A percentile compares a stretch with the other conserved stretches of the same genome.
phyloP scores from a whole-genome alignment of 2,113 vertebrate species.

The Rallus limicola region DNA sequence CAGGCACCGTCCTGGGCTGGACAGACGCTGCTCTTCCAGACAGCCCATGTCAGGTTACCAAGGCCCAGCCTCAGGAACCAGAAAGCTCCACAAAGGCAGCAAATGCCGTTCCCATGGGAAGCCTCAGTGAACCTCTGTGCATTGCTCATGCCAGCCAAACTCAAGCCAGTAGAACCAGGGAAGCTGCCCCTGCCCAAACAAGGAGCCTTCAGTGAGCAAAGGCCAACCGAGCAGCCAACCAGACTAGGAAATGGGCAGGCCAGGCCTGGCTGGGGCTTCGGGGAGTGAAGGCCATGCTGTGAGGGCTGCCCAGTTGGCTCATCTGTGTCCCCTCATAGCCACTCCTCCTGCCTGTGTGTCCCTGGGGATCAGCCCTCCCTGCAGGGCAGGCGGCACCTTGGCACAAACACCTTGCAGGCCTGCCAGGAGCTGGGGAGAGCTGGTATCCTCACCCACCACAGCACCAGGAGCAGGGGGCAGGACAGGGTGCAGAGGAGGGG shows the following conservation, averaged over 20 bases:
- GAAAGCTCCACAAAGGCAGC: neutral
- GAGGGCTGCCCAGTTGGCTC: accelerated
- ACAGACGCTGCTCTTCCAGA: neutral
- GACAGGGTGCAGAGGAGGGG: neutral
- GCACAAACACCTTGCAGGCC: neutral
- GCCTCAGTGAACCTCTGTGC: neutral
- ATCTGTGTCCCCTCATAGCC: accelerated
- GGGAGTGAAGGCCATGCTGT: neutral
- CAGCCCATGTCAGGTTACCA: neutral
- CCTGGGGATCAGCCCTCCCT: neutral
- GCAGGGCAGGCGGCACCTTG: accelerated
- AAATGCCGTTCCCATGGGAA: neutral
- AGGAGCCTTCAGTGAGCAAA: neutral
- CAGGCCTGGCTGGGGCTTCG: neutral
- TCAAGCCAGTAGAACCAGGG: neutral
- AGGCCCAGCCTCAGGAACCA: neutral
- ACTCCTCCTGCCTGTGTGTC: neutral
- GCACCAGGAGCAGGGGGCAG: neutral
- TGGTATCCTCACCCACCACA: neutral
- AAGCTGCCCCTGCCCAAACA: neutral
- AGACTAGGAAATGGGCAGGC: neutral
- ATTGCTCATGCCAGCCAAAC: neutral
- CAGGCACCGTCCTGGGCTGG: neutral
- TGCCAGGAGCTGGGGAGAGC: accelerated
- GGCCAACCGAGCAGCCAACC: neutral